Conservation (phyloP, 2,113 vertebrate genomes). For the Leucoraja erinaceus region DNA sequence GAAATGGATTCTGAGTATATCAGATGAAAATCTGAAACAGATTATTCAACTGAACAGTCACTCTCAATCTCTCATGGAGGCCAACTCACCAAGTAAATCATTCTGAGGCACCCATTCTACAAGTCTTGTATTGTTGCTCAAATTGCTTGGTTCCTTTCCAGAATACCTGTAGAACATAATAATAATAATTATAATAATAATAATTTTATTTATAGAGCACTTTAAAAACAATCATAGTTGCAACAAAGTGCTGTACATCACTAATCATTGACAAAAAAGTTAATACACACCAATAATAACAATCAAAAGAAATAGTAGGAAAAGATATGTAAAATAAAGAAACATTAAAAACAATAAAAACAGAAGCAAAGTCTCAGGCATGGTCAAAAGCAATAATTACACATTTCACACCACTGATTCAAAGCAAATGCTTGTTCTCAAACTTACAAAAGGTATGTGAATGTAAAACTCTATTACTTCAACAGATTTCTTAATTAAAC, state of each 20-base stretch:
- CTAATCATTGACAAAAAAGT: too few relatives aligned
- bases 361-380: too few relatives aligned
- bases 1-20: neutral
- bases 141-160: conserved; percentile 80
- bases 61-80: too few relatives aligned
- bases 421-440: neutral
- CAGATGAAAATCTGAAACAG: neutral
- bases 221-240: too few relatives aligned
- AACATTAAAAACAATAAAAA: too few relatives aligned
- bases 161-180: conserved; percentile 69
- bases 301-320: too few relatives aligned
- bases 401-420: neutral
- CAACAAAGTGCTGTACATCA: too few relatives aligned
- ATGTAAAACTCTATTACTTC: neutral
- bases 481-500: neutral
- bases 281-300: too few relatives aligned
- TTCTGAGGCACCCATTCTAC: conserved; percentile 97
- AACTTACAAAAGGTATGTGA: neutral
- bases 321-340: too few relatives aligned
- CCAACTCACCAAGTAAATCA: conserved; percentile 81
- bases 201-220: too few relatives aligned
- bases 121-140: conserved; percentile 93
- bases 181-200: too few relatives aligned
- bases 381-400: neutral
- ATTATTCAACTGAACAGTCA: neutral